Evolutionary conservation across 2,888 invertebrate species (phyloP), one percentile per base, ranked within the genome.

Genomic region (Stenurella melanura): DNA sequence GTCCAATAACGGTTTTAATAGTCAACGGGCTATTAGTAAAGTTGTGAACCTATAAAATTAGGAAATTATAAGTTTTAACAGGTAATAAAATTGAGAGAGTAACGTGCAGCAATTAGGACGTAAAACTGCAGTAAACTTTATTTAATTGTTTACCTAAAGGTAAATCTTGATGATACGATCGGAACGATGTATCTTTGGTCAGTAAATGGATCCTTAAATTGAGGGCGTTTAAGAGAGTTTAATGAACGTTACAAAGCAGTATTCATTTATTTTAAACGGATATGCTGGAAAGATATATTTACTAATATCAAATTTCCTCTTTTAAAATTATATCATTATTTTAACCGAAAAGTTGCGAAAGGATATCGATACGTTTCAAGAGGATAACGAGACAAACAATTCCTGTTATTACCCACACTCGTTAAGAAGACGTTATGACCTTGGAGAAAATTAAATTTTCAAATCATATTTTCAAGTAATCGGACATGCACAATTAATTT

Each of bases 71-170:
- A 73, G 73, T 77, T 67, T 34, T 63, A 77, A 71, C 77, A 77
- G 77, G 73, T 77, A 77, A 77, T 77, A 74, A 77, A 77, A 67
- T 70, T 42, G 18, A 30, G 50, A 68, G 74, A 74, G 72, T 77
- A 72, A 72, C 54, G 67, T 26, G 6, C 67, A 72, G 67, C 71
- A 69, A 71, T 75, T 75, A 60, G 69, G 63, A 57, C 72, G 69
- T 68, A 42, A 72, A 77, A 34, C 38, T 17, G 42, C 64, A 19
- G 38, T 64, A 64, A 64, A 64, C 15, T 64, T 38, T 30, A 19
- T 64, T 64, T 64, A 64, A 64, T 68, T 30, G 68, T 30, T 56
- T 57, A 30, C 68, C 68, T 30, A n/a, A 68, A 56, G 56, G 19
- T 68, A 30, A 63, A 64, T 64, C 38, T 34, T 64, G 42, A 64